Conservation (phyloP, 2,888 invertebrate genomes). For the Amphipyra tragopoginis region DNA sequence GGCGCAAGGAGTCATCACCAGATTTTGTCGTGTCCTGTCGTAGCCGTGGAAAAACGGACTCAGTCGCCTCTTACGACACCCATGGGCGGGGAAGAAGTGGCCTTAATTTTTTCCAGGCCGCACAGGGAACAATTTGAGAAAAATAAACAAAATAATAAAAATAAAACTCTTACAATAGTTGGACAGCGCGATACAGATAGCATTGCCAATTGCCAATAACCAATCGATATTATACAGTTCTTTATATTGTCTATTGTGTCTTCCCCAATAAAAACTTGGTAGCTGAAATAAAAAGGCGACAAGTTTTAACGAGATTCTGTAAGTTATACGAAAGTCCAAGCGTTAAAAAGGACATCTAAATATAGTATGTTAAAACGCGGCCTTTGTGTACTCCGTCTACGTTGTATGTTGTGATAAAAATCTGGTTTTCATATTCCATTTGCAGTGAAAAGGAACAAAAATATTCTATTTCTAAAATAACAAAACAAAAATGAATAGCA, state of each 20-base stretch:
- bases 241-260: conserved; percentile 35
- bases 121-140: no score
- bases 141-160: background rate
- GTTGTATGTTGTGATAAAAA: conserved; percentile 3
- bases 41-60: no score
- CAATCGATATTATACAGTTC: conserved; percentile 29
- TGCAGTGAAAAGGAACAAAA: no score
- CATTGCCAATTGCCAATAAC: background rate
- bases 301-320: conserved; percentile 58
- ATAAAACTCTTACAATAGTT: background rate
- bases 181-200: background rate
- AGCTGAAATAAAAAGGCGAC: conserved; percentile 48
- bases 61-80: no score
- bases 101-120: no score
- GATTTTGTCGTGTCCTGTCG: no score
- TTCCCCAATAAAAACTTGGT: conserved; percentile 49
- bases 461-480: no score
- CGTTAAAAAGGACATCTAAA: conserved; percentile 19
- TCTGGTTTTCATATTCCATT: background rate
- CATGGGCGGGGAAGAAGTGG: no score
- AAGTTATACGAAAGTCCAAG: conserved; percentile 40
- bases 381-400: conserved; percentile 5
- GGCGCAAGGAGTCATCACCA: no score
- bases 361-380: conserved; percentile 6
- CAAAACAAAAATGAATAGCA: no score